These are phyloP conservation scores for Acanthiza pusilla DNA, from an alignment of 2,797 vertebrate genomes.

Conservation along the genomic window DNA sequence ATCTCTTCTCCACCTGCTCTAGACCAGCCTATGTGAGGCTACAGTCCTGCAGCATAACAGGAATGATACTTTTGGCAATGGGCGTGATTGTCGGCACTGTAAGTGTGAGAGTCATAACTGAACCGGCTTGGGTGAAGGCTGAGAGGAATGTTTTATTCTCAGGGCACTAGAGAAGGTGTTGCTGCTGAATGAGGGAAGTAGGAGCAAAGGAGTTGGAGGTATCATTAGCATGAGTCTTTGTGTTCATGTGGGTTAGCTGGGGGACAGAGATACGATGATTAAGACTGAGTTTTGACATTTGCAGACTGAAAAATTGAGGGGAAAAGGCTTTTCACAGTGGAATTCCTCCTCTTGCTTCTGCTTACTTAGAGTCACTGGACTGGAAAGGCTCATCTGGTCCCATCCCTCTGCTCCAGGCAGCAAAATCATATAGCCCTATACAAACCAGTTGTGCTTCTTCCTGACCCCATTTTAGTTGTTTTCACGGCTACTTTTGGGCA, in stretches of 20 bases:
- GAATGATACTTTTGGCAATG: background rate
- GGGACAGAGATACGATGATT: background rate
- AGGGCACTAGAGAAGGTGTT: background rate
- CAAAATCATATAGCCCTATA: background rate
- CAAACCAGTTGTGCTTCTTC: background rate
- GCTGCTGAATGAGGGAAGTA: background rate
- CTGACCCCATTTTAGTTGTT: background rate
- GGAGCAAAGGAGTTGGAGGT: background rate
- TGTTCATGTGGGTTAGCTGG: background rate
- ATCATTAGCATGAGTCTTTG: background rate
- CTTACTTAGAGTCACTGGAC: background rate
- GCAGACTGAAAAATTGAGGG: background rate
- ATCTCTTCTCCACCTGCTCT: slow-evolving; percentile 59
- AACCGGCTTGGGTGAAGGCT: background rate
- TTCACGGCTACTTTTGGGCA: background rate
- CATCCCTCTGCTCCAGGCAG: background rate
- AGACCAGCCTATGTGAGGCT: slow-evolving; percentile 29
- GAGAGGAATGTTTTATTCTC: background rate
- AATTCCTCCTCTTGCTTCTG: background rate
- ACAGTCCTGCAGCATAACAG: background rate
- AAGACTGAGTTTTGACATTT: background rate
- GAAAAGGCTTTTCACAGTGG: background rate
- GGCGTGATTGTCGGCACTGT: background rate
- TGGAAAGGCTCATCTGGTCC: background rate
- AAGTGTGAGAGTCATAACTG: background rate